Evolutionary conservation across 2,113 vertebrate genomes (phyloP), one percentile per base, ranked within the genome.

Genomic region (Lophochroa leadbeateri): DNA sequence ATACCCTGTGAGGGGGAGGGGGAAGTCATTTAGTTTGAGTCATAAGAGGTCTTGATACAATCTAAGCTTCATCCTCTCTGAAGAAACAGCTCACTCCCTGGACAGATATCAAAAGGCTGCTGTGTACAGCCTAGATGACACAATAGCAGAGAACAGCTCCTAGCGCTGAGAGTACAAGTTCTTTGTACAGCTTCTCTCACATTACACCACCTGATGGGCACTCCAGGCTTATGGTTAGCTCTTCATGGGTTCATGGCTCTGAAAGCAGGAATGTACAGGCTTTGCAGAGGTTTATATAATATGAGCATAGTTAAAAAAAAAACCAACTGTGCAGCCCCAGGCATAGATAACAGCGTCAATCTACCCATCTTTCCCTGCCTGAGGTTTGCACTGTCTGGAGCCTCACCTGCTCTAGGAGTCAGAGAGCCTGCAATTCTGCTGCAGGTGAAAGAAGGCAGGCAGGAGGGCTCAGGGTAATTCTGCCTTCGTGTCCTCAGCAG

Each of bases 31-130:
- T 82, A 70, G 72, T 71, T 92, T 89, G 94, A 95, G 61, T 89
- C 77, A 64, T 72, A 89, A 85, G 77, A 95, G 72, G 57, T 68
- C 70, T 91, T 60, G 93, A 96, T 96, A 84, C 7, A 79, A 95
- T 95, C 95, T 96, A 82, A 94, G 88, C 84, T 91, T 95, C 91
- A 91, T 72, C 74, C 57, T 81, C 80, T 87, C 77, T 61, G 39
- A 89, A 91, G 65, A 86, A 89, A 92, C 43, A 86, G 65, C 64
- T 95, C 88, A 71, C 37, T 96, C 84, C 81, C 81, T 91, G 83
- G 61, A 87, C 1, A 5, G 78, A 25, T 84, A 92, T 94, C 79
- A 95, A 89, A 95, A 92, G 61, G 65, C 83, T 82, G 39, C 72
- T 39, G 15, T 19, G 46, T 60, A 78, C 13, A 64, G 69, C 39